phyloP scores from a whole-genome alignment of 1,140 invertebrate genomes.

The Ptiloglossa arizonensis region DNA sequence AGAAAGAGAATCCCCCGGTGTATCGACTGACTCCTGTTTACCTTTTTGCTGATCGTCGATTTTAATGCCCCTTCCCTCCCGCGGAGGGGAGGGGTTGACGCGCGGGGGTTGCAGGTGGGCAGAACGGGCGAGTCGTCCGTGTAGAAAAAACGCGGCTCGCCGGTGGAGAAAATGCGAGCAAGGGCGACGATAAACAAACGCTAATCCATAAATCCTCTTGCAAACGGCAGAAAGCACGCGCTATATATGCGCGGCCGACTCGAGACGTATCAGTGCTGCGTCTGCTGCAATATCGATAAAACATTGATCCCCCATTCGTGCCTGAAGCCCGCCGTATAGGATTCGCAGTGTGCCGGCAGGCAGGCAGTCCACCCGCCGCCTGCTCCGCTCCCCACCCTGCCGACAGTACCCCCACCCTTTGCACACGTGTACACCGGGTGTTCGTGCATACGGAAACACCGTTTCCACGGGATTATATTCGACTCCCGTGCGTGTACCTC shows the following conservation, averaged over 20 bases:
- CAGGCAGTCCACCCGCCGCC: slow-evolving; percentile 37
- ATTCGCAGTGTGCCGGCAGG: slow-evolving; percentile 70
- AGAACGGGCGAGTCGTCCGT: background rate
- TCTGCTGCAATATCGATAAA: slow-evolving; percentile 77
- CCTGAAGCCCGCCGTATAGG: slow-evolving; percentile 69
- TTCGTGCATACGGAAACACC: slow-evolving; percentile 63
- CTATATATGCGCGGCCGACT: slow-evolving; percentile 65
- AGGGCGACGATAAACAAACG: slow-evolving; percentile 71
- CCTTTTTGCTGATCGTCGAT: slow-evolving; percentile 32
- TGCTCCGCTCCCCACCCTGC: slow-evolving; percentile 4
- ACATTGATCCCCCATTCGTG: slow-evolving; percentile 77
- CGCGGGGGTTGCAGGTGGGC: too few relatives aligned
- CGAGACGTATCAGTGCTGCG: slow-evolving; percentile 68
- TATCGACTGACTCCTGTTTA: background rate
- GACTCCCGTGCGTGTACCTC: slow-evolving; percentile 58
- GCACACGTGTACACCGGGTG: slow-evolving; percentile 39
- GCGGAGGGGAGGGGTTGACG: background rate
- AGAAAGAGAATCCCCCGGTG: background rate
- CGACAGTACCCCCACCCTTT: background rate
- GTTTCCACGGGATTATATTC: slow-evolving; percentile 65
- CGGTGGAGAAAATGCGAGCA: slow-evolving; percentile 43
- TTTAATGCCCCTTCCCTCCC: slow-evolving; percentile 42
- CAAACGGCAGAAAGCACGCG: slow-evolving; percentile 72
- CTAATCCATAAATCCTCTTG: slow-evolving; percentile 74
- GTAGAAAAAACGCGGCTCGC: slow-evolving; percentile 36